Base-by-base conservation (phyloP, 2,888 invertebrate species). In the Cabera pusaria region DNA sequence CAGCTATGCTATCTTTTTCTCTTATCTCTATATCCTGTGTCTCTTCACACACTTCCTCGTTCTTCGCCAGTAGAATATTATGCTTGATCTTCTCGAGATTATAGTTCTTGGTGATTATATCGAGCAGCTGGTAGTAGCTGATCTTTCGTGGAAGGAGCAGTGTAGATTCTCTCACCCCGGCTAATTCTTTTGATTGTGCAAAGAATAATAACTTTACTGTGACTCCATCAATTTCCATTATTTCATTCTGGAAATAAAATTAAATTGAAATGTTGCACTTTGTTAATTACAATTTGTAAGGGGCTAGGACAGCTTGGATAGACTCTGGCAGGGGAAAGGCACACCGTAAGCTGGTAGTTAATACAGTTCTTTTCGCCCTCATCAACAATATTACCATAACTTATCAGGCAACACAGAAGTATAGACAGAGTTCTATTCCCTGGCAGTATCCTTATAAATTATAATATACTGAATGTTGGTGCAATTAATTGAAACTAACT, bases 171-270 rank as follows among this genome's bases (percentile, higher is more conserved):
- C 84, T 82, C 18, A 89, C 82, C 23, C 95, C 95, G 9, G 93
- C 91, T 34, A 97, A 79, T 76, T 98, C 98, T 66, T 95, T 93
- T 19, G 97, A 94, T 90, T 94, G 95, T 0, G 97, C 98, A 83
- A 98, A 98, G 84, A 98, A 97, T 59, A 97, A 79, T 40, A 98
- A 64, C 72, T 92, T 93, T 24, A 96, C 91, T 52, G 82, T 83
- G 1, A 92, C 90, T 9, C 44, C 65, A 64, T 81, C 88, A 82
- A 77, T 74, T 64, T 86, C 86, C 88, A 88, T 88, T n/a, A 71
- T 60, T 81, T 78, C 65, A 71, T 68, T 27, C 48, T 53, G 40
- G 4, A 50, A 40, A 10, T 4, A 10, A 27, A 44, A n/a, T n/a
- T n/a, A n/a, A n/a, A n/a, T n/a, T n/a, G n/a, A n/a, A n/a, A n/a